Conservation (phyloP, 2,888 invertebrate genomes). For the Scaptomyza cyrtandrae region DNA sequence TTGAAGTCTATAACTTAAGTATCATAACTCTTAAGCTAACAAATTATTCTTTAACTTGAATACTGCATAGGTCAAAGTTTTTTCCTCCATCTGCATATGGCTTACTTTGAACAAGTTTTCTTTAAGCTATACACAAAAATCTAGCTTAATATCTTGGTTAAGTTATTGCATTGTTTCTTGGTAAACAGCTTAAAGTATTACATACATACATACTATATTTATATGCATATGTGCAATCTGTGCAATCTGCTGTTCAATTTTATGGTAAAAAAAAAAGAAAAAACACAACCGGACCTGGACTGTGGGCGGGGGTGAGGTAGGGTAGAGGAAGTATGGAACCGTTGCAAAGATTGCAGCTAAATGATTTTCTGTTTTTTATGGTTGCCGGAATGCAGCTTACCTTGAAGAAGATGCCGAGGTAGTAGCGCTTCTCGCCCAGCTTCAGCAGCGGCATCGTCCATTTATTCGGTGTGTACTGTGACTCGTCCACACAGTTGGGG, state of each 20-base stretch:
- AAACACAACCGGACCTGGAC: slow-evolving; percentile 25
- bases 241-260: slow-evolving; percentile 44
- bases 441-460: slow-evolving; percentile 96
- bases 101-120: not conserved
- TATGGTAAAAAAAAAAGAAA: slow-evolving; percentile 2
- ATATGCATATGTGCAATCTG: slow-evolving; percentile 32
- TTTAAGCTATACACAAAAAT: not conserved
- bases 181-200: slow-evolving; percentile 28
- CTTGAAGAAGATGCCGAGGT: slow-evolving; percentile 97
- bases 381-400: slow-evolving; percentile 86
- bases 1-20: not conserved
- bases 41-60: not conserved
- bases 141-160: not conserved
- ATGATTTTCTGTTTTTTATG: slow-evolving; percentile 24
- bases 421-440: slow-evolving; percentile 94
- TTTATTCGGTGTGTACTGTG: slow-evolving; percentile 88
- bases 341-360: slow-evolving; percentile 52
- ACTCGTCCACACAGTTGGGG: slow-evolving; percentile 92
- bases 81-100: not conserved
- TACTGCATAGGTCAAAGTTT: not conserved
- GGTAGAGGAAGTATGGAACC: slow-evolving; percentile 38
- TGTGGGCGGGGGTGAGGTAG: not conserved
- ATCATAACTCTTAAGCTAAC: not conserved
- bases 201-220: not conserved
- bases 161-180: slow-evolving; percentile 11